These are phyloP conservation scores for Sebastes wilsoni DNA, from an alignment of 2,797 vertebrate species.

Conservation along the genomic window DNA sequence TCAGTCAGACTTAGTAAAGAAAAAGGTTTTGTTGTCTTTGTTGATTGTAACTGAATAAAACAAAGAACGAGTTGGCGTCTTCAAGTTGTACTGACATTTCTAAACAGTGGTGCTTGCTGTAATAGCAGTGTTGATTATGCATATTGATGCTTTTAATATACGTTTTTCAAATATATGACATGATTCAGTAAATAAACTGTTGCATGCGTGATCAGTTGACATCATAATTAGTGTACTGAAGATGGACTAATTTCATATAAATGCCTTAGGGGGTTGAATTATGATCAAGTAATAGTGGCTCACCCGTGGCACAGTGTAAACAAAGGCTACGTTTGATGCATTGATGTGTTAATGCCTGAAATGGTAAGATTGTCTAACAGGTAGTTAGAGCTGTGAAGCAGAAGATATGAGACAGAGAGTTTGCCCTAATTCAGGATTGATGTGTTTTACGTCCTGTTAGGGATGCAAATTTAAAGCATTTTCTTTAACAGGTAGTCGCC, in stretches of 20 bases:
- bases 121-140: slow-evolving; percentile 16
- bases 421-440: not conserved
- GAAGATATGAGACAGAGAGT: not conserved
- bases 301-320: slow-evolving; percentile 17
- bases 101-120: not conserved
- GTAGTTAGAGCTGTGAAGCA: not conserved
- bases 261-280: too few species aligned
- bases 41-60: not conserved
- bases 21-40: not conserved
- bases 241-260: not conserved
- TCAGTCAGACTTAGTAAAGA: not conserved
- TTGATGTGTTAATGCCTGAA: slow-evolving; percentile 14
- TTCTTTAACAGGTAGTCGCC: not conserved
- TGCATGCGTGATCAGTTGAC: slow-evolving; percentile 20
- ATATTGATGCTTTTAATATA: slow-evolving; percentile 11
- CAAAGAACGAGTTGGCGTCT: not conserved
- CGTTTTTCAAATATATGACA: not conserved
- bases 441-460: not conserved
- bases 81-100: not conserved
- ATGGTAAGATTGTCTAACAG: not conserved
- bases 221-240: slow-evolving; percentile 38
- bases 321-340: slow-evolving; percentile 8
- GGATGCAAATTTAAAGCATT: not conserved
- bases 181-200: slow-evolving; percentile 29
- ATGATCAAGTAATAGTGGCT: not conserved